Evolutionary conservation across 1,140 invertebrate genomes (phyloP), one percentile per base, ranked within the genome.

Genomic region (Orius insidiosus): DNA sequence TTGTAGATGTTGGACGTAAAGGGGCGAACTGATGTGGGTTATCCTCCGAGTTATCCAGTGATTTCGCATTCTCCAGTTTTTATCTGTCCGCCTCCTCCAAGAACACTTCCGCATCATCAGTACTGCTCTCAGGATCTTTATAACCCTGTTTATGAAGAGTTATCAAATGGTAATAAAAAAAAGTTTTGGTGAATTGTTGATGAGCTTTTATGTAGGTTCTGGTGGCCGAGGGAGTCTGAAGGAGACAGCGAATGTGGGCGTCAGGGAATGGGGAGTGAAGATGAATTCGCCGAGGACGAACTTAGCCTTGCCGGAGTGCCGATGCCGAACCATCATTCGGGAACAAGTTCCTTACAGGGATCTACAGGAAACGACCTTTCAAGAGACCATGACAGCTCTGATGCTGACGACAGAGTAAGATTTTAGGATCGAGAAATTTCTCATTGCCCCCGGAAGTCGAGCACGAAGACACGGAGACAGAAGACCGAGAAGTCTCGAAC

Each of bases 281-380:
- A 78, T 50, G 76, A 78, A 49, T 75, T 76, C 51, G 75, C 74
- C 48, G 76, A 78, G 58, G 75, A 78, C 53, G 76, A 78, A 55
- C 59, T 78, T 13, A 68, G 65, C 47, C 54, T 68, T 5, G 66
- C 61, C 32, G 66, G 47, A 7, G 15, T 34, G 60, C 61, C 59
- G 57, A 32, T 47, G 47, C 41, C 33, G 11, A 19, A 37, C 37
- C 31, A 31, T 2, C 44, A 50, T 31, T 51, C 49, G 8, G 49
- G 49, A 1, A 52, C 47, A 5, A 53, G 54, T 33, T 53, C 52
- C 5, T 45, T 55, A 14, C 52, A 51, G 16, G 52, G 51, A 10
- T 54, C 51, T 1, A 54, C 51, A 16, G 49, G 52, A 14, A 57
- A 55, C 44, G 54, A 56, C 19, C 38, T 52, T 24, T 52, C 50